Evolutionary conservation across 2,113 vertebrate species (phyloP), one percentile per base, ranked within the genome.

Genomic region (Paracanthobrama guichenoti): DNA sequence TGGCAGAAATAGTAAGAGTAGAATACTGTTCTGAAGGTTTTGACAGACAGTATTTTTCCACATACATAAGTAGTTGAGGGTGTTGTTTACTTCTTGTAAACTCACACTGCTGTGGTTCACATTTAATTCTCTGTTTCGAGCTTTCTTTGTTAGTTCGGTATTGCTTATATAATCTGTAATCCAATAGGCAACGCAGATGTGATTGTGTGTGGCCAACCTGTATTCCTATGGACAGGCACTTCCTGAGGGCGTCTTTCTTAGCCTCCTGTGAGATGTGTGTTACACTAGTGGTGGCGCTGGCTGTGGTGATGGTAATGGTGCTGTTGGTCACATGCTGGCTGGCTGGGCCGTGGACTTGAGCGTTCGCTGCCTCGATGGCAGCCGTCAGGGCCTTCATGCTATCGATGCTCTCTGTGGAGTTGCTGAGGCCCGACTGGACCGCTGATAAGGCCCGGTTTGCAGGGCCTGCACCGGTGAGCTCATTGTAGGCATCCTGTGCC

Each of bases 301-400:
- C 80, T 72, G 86, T 91, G 88, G 93, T 95, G 87, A 95, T 93
- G 0, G 95, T 94, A 90, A 96, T 93, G 60, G 94, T 94, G 81
- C 95, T 97, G 93, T 94, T 96, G 83, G 92, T 96, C 88, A 97
- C 92, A 1, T 98, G 98, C 69, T 99, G 98, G 91, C 97, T 99
- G 24, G 97, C 97, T 2, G 98, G 98, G 77, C 98, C 98, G 0
- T 99, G 98, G 89, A 99, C 95, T 95, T 99, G 98, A 0, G 97
- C 98, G 2, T 99, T 99, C 24, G 98, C 98, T 22, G 98, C 98
- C 88, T 99, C 98, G 50, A 99, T 99, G 86, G 98, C 98, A 2
- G 98, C 98, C 7, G 97, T 99, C 89, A 99, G 92, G 0, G 98
- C 98, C 92, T 98, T 99, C 97, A 99, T 98, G 92, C 97, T 99